Evolutionary conservation across 1,140 invertebrate species (phyloP).

Genomic region (Solenopsis invicta): DNA sequence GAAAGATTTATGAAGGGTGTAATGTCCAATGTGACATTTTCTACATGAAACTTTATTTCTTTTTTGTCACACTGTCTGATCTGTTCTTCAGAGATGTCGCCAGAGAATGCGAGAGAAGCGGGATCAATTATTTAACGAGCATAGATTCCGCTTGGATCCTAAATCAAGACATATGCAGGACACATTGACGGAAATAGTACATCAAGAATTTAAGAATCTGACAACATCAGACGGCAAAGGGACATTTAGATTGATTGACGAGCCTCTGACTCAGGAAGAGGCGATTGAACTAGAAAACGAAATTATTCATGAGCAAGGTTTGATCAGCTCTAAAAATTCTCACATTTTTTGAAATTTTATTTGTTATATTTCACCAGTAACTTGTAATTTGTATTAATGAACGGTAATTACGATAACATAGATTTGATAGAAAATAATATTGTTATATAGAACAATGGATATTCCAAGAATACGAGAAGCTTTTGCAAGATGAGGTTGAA

Average conservation of each 20-base stretch:
- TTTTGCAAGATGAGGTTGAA: conserved; percentile 79
- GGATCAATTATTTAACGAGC: conserved; percentile 78
- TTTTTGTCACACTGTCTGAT: background rate
- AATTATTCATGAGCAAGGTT: conserved; percentile 76
- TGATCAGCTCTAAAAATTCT: background rate
- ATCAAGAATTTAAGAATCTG: conserved; percentile 76
- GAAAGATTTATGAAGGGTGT: background rate
- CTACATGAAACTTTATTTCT: background rate
- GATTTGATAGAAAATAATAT: conserved; percentile 32
- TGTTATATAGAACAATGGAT: conserved; percentile 83
- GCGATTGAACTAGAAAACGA: conserved; percentile 73
- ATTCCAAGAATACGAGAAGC: conserved; percentile 82
- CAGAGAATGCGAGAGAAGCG: conserved; percentile 82
- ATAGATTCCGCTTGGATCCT: conserved; percentile 69
- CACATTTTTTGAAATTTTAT: background rate
- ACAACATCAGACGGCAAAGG: conserved; percentile 59
- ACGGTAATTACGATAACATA: background rate
- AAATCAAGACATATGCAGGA: conserved; percentile 66
- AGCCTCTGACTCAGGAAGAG: conserved; percentile 72
- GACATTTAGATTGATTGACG: conserved; percentile 29
- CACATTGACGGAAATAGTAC: conserved; percentile 76
- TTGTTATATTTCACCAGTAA: conserved; percentile 10
- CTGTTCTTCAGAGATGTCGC: conserved; percentile 78
- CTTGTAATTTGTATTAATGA: background rate
- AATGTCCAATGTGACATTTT: background rate